Percentiles rank a stretch among this genome's conserved stretches.
These are phyloP conservation scores for Thunnus thynnus DNA, from an alignment of 2,113 vertebrate species.

Conservation along the genomic window DNA sequence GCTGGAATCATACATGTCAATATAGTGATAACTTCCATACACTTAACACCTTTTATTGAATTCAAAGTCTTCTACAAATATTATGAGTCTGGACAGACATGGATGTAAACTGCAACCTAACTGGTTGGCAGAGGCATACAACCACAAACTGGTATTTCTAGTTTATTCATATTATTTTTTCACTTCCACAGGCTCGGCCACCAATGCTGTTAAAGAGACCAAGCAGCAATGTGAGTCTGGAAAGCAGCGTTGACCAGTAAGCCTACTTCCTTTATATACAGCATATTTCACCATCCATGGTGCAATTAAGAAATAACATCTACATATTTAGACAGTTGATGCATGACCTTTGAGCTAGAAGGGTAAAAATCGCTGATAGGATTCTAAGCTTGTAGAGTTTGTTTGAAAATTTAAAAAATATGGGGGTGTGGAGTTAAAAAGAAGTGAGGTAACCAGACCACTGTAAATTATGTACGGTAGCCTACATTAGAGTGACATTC, in stretches of 20 bases:
- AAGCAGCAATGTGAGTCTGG: slow-evolving; percentile 88
- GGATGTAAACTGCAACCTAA: no score
- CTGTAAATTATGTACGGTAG: no score
- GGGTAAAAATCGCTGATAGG: not conserved
- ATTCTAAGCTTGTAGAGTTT: not conserved
- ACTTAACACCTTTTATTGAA: no score
- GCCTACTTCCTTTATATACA: slow-evolving; percentile 21
- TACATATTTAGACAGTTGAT: not conserved
- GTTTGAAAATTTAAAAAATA: no score
- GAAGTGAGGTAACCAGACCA: no score
- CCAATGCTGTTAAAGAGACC: slow-evolving; percentile 91
- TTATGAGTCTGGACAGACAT: no score
- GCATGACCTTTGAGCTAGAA: not conserved
- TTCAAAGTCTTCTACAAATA: no score
- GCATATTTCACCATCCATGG: not conserved
- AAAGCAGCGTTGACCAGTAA: slow-evolving; percentile 85
- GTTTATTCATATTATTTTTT: not conserved
- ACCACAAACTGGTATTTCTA: not conserved
- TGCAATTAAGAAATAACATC: not conserved
- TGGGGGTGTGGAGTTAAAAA: no score
- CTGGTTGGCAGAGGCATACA: not conserved
- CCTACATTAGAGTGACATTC: no score
- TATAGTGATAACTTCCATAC: no score
- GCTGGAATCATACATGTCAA: no score
- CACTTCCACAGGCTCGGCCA: slow-evolving; percentile 87